Base-by-base conservation (phyloP, 2,113 vertebrate species). In the Trichechus manatus region DNA sequence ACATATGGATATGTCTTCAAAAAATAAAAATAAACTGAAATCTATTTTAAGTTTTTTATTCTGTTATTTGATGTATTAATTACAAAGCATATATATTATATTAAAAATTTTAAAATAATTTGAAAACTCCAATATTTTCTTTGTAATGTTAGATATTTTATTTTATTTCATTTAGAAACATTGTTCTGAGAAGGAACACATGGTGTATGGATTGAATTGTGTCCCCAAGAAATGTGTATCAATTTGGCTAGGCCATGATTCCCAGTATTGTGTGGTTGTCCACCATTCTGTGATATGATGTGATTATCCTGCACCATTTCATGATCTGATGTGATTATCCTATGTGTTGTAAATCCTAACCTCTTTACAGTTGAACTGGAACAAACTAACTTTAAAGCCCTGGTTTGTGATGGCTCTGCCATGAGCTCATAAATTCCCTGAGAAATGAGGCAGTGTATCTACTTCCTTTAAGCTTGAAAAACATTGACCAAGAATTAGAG, bases 81-180 rank as follows among this genome's bases (percentile, higher is more conserved):
- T 77, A 77, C 14, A 10, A 66, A 66, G 31, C 1, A 13, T 3
- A 66, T 66, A 66, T 85, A 72, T n/a, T 66, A 66, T 85, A 72
- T n/a, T 53, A 74, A 9, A 61, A 61, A 6, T 61, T 70, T 27
- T 1, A 7, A 66, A 95, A 72, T 92, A 93, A 89, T 84, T 61
- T 83, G 33, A 70, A 85, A 6, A 77, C 66, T 3, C 11, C 23
- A 85, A 89, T 75, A n/a, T 2, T 84, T 96, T 66, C 25, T 96
- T 53, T 74, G 39, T 61, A 63, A 87, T 70, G 56, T 8, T 72
- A 80, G 3, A 15, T 68, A 29, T 63, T 89, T 75, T 68, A 29
- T 63, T 89, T 75, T 64, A 92, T 89, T 59, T 82, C n/a, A 89
- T 29, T 94, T 79, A 87, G 66, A 96, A 61, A 64, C 47, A 86